These are phyloP conservation scores for Pelochelys cantorii DNA, from an alignment of 2,797 vertebrate species.

Conservation along the genomic window DNA sequence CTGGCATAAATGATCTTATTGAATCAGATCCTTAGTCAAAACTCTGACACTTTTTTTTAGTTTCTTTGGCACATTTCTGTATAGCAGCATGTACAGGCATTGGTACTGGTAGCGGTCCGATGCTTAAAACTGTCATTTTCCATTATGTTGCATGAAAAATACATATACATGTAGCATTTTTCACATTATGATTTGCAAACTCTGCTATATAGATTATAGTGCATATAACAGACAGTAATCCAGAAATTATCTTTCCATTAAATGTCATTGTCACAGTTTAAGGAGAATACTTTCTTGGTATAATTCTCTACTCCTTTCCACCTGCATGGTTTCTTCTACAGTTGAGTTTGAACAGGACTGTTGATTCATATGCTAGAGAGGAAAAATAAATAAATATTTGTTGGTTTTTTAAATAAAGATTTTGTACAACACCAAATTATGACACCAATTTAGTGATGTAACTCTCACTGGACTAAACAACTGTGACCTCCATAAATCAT, in stretches of 20 bases:
- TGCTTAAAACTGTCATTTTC: constrained; percentile 55
- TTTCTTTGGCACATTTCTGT: constrained; percentile 7
- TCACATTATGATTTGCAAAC: constrained; percentile 8
- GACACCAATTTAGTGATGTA: constrained; percentile 20
- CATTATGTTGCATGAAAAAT: constrained; percentile 55
- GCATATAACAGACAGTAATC: constrained; percentile 50
- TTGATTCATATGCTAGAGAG: constrained; percentile 5
- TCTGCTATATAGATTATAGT: constrained; percentile 60
- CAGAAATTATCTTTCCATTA: constrained; percentile 56
- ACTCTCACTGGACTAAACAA: neutral
- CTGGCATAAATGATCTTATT: neutral
- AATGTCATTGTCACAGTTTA: constrained; percentile 44
- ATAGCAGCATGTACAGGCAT: constrained; percentile 14
- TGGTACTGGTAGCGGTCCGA: constrained; percentile 35
- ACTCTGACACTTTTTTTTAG: neutral
- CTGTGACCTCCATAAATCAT: constrained; percentile 12
- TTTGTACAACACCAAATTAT: neutral
- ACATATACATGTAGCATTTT: neutral
- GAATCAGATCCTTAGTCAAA: neutral
- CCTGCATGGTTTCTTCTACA: neutral
- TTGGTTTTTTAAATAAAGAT: neutral
- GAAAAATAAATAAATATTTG: constrained; percentile 14
- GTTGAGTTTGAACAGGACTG: constrained; percentile 23
- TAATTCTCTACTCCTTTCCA: constrained; percentile 9
- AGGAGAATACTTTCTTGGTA: constrained; percentile 43